Evolutionary conservation across 2,888 invertebrate species (phyloP).

Genomic region (Tetanocera ferruginea): DNA sequence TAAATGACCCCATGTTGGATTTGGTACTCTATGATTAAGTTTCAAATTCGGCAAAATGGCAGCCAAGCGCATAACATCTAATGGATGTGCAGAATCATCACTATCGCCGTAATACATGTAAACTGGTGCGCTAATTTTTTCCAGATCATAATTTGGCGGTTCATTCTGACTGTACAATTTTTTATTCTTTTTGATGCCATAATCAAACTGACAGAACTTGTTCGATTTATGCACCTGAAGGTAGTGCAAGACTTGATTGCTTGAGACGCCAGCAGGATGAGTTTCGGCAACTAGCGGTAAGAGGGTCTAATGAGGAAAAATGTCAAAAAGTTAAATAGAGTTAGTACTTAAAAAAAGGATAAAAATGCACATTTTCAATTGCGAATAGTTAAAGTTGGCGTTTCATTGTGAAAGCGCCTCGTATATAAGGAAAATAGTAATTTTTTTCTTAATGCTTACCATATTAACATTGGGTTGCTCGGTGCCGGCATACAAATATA

Average conservation of each 20-base stretch:
- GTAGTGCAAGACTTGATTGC: conserved; percentile 48
- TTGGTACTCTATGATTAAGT: conserved; percentile 43
- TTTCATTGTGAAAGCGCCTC: background rate
- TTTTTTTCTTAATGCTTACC: conserved; percentile 22
- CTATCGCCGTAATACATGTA: conserved; percentile 71
- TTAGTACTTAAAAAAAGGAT: background rate
- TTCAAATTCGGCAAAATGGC: conserved; percentile 53
- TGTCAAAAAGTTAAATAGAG: background rate
- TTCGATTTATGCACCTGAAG: conserved; percentile 44
- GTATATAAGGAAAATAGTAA: no score
- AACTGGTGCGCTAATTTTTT: conserved; percentile 69
- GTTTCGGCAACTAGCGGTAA: conserved; percentile 41
- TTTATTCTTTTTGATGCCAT: conserved; percentile 39
- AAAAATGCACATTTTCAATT: no score
- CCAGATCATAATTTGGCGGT: conserved; percentile 70
- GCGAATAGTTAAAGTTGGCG: no score
- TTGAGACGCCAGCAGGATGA: conserved; percentile 49
- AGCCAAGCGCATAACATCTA: conserved; percentile 54
- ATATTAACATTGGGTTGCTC: conserved; percentile 32
- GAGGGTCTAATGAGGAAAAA: conserved; percentile 34
- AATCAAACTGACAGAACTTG: conserved; percentile 46
- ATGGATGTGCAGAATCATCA: conserved; percentile 70
- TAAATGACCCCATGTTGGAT: conserved; percentile 47
- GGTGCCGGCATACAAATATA: conserved; percentile 68
- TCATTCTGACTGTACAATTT: conserved; percentile 68